A percentile compares a stretch with the other conserved stretches of the same genome.
These are phyloP conservation scores for Bothrops jararaca DNA, from an alignment of 2,113 vertebrate genomes.

Conservation along the genomic window DNA sequence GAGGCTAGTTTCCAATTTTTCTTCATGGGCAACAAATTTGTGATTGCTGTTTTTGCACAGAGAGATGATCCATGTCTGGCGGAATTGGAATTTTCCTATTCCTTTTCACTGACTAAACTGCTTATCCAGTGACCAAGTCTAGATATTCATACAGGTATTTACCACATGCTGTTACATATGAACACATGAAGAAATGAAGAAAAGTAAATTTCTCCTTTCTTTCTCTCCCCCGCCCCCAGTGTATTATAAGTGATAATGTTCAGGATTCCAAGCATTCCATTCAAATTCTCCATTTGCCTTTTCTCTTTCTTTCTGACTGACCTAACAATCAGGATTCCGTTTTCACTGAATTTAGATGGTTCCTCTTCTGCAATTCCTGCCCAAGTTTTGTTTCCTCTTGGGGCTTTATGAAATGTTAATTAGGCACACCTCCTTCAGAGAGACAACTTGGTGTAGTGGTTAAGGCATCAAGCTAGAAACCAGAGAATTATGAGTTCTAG, in stretches of 20 bases:
- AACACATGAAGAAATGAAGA: neutral
- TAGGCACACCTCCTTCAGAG: neutral
- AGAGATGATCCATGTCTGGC: neutral
- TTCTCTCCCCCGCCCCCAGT: neutral
- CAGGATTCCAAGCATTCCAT: neutral
- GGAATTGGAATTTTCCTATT: neutral
- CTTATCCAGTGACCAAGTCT: neutral
- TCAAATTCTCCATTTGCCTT: neutral
- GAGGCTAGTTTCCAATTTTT: neutral
- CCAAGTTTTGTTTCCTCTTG: neutral
- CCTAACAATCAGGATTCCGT: neutral
- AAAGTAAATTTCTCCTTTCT: neutral
- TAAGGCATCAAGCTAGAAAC: too few species aligned
- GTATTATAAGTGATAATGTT: neutral
- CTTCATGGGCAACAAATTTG: neutral
- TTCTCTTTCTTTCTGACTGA: neutral
- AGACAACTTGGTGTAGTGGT: neutral
- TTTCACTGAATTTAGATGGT: neutral
- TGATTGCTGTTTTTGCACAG: neutral
- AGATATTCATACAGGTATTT: neutral
- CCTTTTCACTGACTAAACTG: neutral
- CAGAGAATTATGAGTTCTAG: neutral
- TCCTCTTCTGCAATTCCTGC: neutral
- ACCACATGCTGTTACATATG: neutral
- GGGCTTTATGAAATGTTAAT: neutral